Base-by-base conservation (phyloP, 2,888 invertebrate genomes). In the Parelbella ahira region DNA sequence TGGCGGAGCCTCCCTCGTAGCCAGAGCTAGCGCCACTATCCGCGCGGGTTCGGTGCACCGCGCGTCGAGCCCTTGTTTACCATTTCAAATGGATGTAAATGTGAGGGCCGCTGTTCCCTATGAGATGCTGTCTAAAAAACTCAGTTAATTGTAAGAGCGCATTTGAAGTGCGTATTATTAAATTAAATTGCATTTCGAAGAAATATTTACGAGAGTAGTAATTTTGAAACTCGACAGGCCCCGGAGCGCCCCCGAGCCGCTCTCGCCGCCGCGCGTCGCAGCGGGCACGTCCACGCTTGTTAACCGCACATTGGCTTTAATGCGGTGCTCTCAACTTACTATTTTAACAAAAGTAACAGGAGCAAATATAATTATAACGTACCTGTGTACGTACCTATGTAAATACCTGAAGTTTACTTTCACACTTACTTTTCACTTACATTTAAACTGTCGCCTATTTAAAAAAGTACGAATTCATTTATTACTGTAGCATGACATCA, bases 171-270 rank as follows among this genome's bases (percentile, higher is more conserved):
- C 62, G 64, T 69, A 63, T 70, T 74, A 78, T 74, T 74, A 76
- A 78, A 78, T 76, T 72, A 74, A 71, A 78, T 72, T 74, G 64
- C 73, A 63, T 75, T 74, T 74, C 74, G 74, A 76, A 73, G 61
- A 76, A 74, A 75, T 77, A 73, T 78, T 79, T 76, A 79, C 66
- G 78, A 74, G 69, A 63, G 69, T 66, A 61, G 76, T 75, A 72
- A 78, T 79, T 77, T 74, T 77, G 74, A 75, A 56, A 54, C 45
- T 52, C 45, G 71, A 76, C 76, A 69, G 60, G 70, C 74, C 72
- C 72, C 50, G 59, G 58, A 67, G 77, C 74, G 61, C 53, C 37
- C 48, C 56, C 54, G 53, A 11, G 54, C 52, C 63, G 60, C 60
- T 58, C 58, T 56, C 51, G 55, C 60, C 38, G 48, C 32, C 33